Percentiles rank a stretch among this genome's conserved stretches.
phyloP scores from a whole-genome alignment of 2,888 invertebrate species.

The Blomia tropicalis region DNA sequence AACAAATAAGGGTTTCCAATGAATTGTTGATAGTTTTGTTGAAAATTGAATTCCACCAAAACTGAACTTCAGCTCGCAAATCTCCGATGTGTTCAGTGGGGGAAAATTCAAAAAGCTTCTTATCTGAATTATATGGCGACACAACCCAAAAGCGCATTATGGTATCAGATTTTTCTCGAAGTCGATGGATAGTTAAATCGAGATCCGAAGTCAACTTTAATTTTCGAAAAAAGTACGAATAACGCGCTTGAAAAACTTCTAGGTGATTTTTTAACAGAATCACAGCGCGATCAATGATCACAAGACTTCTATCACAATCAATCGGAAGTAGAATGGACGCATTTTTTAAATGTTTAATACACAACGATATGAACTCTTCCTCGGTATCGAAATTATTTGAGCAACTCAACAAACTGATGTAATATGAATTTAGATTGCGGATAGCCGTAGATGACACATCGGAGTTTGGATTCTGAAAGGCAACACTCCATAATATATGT shows the following conservation, averaged over 20 bases:
- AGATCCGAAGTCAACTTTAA: conserved; percentile 71
- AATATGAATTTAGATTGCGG: conserved; percentile 80
- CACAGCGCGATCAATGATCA: conserved; percentile 75
- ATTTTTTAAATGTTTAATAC: conserved; percentile 75
- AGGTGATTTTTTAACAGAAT: conserved; percentile 75
- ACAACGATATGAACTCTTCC: conserved; percentile 77
- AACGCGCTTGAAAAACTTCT: conserved; percentile 66
- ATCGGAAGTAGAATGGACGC: conserved; percentile 44
- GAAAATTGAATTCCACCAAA: conserved; percentile 62
- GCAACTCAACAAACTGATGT: conserved; percentile 44
- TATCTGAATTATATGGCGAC: conserved; percentile 44
- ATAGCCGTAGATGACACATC: conserved; percentile 89
- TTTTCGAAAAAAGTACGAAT: conserved; percentile 69
- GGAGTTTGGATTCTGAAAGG: conserved; percentile 69
- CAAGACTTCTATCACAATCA: conserved; percentile 60
- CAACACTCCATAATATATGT: conserved; percentile 88
- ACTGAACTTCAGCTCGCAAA: conserved; percentile 78
- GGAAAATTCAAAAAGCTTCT: conserved; percentile 58
- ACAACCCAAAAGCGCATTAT: conserved; percentile 59
- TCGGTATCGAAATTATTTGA: conserved; percentile 53
- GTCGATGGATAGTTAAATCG: conserved; percentile 54
- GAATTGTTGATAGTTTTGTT: not conserved
- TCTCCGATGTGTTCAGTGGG: conserved; percentile 79
- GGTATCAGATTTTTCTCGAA: conserved; percentile 47
- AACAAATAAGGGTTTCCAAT: not conserved